Evolutionary conservation across 2,888 invertebrate species (phyloP), one percentile per base, ranked within the genome.

Genomic region (Noctua comes): DNA sequence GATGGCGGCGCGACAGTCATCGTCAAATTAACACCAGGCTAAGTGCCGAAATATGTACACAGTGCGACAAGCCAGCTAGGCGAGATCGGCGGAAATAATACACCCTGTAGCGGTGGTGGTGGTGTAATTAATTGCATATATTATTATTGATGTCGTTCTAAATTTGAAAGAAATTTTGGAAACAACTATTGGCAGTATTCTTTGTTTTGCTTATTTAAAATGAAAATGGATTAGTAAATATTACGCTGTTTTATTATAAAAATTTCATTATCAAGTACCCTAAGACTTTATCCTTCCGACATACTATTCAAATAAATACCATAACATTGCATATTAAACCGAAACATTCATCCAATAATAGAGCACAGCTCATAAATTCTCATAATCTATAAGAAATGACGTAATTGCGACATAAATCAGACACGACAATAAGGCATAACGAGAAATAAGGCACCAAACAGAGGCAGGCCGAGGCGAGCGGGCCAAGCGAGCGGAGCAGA

Each of bases 1-100:
- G 95, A 96, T 95, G 93, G 92, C 88, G 93, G 92, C 88, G 93
- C 91, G 95, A 94, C 94, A 95, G 95, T 95, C 96, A 96, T 96
- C 93, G 94, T 90, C 94, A 95, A 96, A 96, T 96, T 95, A 95
- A 96, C 96, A 94, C 92, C 91, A 84, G 88, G 92, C 94, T 95
- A 95, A 96, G 96, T 96, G 96, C 96, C 93, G 94, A 96, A 96
- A 92, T 96, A 94, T 96, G 96, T 96, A 95, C 93, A 94, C 93
- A 93, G 91, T 93, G 91, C 91, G 92, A 92, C 92, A 85, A 84
- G 88, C 82, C 87, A 90, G 86, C 88, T 91, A 89, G 88, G 88
- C 87, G 84, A 83, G 90, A 91, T 92, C 91, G 91, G 91, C 91
- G 92, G 91, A 90, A 92, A 92, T 92, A 93, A 91, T 88, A 88